Percentiles rank a stretch among this genome's conserved stretches.
phyloP scores from a whole-genome alignment of 2,797 vertebrate genomes.

The Onychomys leucogaster region DNA sequence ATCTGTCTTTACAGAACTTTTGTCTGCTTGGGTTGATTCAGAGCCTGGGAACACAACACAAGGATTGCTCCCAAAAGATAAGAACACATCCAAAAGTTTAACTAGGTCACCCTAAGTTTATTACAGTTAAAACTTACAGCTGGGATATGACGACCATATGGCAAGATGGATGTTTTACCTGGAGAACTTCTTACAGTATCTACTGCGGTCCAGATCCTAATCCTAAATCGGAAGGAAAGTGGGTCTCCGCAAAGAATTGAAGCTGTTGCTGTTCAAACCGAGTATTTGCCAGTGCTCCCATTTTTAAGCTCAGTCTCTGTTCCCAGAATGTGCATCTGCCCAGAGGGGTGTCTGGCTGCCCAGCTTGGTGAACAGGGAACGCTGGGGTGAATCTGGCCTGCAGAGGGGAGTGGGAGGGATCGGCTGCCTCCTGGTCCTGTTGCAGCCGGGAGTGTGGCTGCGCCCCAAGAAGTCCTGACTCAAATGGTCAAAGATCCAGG shows the following conservation, averaged over 20 bases:
- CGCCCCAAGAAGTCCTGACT: neutral
- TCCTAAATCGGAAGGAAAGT: neutral
- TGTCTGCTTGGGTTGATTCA: too few species aligned
- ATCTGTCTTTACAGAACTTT: too few species aligned
- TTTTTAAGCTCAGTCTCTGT: neutral
- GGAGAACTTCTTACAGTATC: neutral
- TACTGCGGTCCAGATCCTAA: neutral
- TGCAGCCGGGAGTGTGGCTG: neutral
- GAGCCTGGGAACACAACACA: too few species aligned
- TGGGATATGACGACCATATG: neutral
- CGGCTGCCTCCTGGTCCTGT: neutral
- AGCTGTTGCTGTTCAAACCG: neutral
- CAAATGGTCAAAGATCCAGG: neutral
- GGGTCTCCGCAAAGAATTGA: neutral
- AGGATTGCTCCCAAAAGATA: neutral
- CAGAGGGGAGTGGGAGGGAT: rapidly evolving
- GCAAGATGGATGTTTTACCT: neutral
- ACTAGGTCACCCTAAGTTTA: neutral
- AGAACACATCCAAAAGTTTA: neutral
- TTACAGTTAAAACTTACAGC: neutral
- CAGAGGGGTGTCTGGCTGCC: neutral
- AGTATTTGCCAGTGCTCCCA: neutral
- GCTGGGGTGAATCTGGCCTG: neutral
- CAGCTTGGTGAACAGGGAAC: neutral
- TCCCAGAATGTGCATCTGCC: too few species aligned